phyloP scores from a whole-genome alignment of 23 tunicate species.

The Phallusia fumigata region DNA sequence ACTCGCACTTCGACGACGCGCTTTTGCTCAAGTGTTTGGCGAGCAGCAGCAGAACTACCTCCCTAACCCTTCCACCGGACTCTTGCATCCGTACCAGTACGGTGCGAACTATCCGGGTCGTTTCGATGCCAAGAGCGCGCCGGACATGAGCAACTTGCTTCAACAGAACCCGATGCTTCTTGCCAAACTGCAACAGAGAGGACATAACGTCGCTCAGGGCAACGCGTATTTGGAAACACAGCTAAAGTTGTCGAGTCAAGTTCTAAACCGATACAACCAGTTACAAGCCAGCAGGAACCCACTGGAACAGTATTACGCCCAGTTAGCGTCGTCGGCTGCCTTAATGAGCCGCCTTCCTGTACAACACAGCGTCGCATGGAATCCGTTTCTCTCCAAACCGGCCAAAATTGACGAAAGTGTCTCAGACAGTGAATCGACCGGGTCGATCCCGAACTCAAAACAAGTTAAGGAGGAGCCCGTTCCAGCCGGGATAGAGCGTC shows the following conservation, averaged over 20 bases:
- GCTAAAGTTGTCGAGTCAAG: not conserved
- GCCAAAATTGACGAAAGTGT: not conserved
- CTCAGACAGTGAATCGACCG: not conserved
- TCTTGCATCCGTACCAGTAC: not conserved
- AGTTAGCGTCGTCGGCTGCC: slow-evolving; percentile 59
- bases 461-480: not conserved
- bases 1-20: slow-evolving; percentile 81
- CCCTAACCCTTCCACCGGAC: not conserved
- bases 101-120: not conserved
- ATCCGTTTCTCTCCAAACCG: not conserved
- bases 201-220: not conserved
- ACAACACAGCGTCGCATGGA: not conserved
- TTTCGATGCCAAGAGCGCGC: not conserved
- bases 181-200: slow-evolving; percentile 7
- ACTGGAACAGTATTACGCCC: slow-evolving; percentile 60
- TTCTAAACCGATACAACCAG: not conserved
- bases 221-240: not conserved
- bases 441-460: not conserved
- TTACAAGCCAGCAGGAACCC: not conserved
- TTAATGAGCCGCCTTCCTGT: slow-evolving; percentile 3
- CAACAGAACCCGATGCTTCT: slow-evolving; percentile 12
- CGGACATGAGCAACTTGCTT: not conserved
- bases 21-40: slow-evolving; percentile 89
- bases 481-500: slow-evolving; percentile 22
- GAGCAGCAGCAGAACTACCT: slow-evolving; percentile 13